Base-by-base conservation (phyloP, 2,113 vertebrate genomes). In the Apteryx mantelli region DNA sequence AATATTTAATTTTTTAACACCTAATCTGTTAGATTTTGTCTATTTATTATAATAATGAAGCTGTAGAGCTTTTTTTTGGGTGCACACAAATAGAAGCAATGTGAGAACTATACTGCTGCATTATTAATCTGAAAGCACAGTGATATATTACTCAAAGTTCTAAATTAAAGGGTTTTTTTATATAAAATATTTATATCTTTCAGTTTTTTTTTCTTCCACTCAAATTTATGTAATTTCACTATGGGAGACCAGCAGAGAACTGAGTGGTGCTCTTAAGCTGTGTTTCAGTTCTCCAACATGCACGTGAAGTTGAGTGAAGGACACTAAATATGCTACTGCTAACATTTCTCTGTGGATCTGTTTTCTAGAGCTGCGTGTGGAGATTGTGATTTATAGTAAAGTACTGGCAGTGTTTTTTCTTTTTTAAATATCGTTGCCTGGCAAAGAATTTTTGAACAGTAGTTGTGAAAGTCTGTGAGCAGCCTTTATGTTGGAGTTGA, bases 51-150 rank as follows among this genome's bases (percentile, higher is more conserved):
- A 28, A 36, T 56, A 70, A n/a, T 7, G 30, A 38, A 86, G 28
- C 17, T 36, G 16, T 8, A 18, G 40, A 60, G 22, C 20, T 9
- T 5, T 7, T 95, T 91, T 96, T 82, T 34, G 24, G 46, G 44
- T 9, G 13, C 42, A 38, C 11, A 13, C 70, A 60, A 91, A 64
- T 55, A 52, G 20, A 40, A 82, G n/a, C 26, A 20, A 20, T 78
- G 28, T 5, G 5, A 3, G 4, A 61, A 13, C 7, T 55, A 2
- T 48, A 18, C 38, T 74, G 9, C n/a, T 85, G n/a, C 28, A 52
- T 94, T 86, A 91, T 92, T 91, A 38, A 79, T 93, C 40, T 89
- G 66, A 90, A 94, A 86, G 26, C 58, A 91, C 19, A 40, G 25
- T 48, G 36, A 38, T 63, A 30, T 15, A 5, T 7, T 53, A 40